These are phyloP conservation scores for Dascyllus trimaculatus DNA, from an alignment of 2,113 vertebrate genomes.

Conservation along the genomic window DNA sequence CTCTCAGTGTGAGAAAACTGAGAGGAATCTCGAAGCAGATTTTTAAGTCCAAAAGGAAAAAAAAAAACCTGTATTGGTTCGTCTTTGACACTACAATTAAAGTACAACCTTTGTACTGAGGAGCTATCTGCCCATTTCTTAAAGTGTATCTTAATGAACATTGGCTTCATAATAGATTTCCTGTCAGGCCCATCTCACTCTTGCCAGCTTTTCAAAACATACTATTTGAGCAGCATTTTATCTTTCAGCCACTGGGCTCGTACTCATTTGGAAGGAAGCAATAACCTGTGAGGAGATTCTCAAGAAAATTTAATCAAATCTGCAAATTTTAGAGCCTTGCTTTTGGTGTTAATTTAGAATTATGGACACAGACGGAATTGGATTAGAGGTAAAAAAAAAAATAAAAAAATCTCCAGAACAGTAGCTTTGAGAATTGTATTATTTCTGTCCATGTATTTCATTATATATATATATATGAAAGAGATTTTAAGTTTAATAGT, in stretches of 20 bases:
- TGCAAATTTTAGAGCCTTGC: constrained; percentile 29
- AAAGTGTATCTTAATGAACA: constrained; percentile 17
- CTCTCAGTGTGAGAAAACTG: not conserved
- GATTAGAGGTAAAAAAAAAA: constrained; percentile 11
- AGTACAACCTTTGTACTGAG: not conserved
- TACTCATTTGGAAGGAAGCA: constrained; percentile 34
- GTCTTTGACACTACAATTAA: not conserved
- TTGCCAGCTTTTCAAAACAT: constrained; percentile 25
- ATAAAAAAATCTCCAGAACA: not conserved
- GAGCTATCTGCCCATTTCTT: not conserved
- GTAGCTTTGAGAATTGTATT: not conserved
- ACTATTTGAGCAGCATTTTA: constrained; percentile 31
- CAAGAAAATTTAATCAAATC: constrained; percentile 33
- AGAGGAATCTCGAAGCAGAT: not conserved
- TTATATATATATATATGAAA: not conserved
- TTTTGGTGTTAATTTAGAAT: constrained; percentile 37
- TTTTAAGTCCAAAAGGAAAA: not conserved
- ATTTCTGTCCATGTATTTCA: constrained; percentile 7
- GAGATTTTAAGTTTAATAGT: constrained; percentile 24
- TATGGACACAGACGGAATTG: constrained; percentile 30
- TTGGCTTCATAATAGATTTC: constrained; percentile 8
- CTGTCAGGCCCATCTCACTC: not conserved
- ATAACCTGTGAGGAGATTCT: constrained; percentile 33
- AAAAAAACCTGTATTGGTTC: not conserved
- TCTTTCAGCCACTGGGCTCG: constrained; percentile 11